These are phyloP conservation scores for Myxocyprinus asiaticus DNA, from an alignment of 2,113 vertebrate species.

Conservation along the genomic window DNA sequence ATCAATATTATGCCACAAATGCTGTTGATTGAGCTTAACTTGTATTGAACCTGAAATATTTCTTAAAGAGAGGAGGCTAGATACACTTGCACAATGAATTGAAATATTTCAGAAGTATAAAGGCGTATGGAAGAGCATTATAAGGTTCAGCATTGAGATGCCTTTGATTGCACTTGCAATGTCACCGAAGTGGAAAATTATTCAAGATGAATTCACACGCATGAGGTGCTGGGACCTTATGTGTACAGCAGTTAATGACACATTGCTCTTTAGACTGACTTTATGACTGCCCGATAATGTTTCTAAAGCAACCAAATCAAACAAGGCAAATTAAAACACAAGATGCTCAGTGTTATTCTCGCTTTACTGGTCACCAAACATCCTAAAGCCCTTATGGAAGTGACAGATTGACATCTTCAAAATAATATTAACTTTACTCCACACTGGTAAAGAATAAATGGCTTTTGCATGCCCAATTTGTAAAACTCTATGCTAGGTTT, in stretches of 20 bases:
- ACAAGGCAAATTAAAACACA: neutral
- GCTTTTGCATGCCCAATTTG: neutral
- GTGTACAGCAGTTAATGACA: conserved; percentile 43
- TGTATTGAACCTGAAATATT: too few species aligned
- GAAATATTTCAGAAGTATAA: conserved; percentile 52
- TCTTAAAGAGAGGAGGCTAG: too few species aligned
- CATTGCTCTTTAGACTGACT: conserved; percentile 13
- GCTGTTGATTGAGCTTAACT: too few species aligned
- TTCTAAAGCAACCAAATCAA: conserved; percentile 9
- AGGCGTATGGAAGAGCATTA: conserved; percentile 27
- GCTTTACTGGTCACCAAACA: neutral
- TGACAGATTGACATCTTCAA: too few species aligned
- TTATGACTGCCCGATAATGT: conserved; percentile 9
- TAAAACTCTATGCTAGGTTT: conserved; percentile 26
- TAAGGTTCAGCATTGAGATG: conserved; percentile 48
- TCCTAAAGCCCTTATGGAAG: neutral
- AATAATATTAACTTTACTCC: conserved; percentile 8
- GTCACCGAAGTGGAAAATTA: conserved; percentile 52
- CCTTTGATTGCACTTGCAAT: conserved; percentile 34
- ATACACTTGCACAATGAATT: too few species aligned
- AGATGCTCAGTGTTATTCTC: neutral
- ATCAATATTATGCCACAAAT: too few species aligned
- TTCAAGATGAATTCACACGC: conserved; percentile 48
- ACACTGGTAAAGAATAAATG: neutral
- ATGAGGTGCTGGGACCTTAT: neutral